Base-by-base conservation (phyloP, 2,113 vertebrate species). In the Calcarius ornatus region DNA sequence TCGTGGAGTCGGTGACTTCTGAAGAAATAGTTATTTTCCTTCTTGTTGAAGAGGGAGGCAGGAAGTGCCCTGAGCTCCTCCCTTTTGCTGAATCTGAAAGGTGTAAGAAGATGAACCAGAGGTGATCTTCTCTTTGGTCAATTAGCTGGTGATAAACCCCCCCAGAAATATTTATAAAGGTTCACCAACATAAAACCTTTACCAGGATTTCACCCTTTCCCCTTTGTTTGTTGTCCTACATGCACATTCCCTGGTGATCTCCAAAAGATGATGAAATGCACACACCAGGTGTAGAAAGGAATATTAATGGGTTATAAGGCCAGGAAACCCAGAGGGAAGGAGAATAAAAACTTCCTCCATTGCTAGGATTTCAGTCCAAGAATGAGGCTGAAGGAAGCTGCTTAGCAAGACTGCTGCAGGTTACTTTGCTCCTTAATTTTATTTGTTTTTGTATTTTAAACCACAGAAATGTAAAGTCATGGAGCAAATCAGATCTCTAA, bases 1-100 rank as follows among this genome's bases (percentile, higher is more conserved):
- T 33, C 0, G 0, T 1, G 6, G 23, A 22, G 31, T 10, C 2
- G 0, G 3, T 43, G 54, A 54, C 50, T 45, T 60, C 13, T 28
- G 42, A 63, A 66, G 14, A 92, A 86, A 57, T 1, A 8, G 23
- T 23, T 33, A 4, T 25, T 92, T 70, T 53, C 21, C 57, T 87
- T 57, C 14, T 51, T 68, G 60, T n/a, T 75, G 23, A 76, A 68
- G 23, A 64, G 13, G 27, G 35, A 81, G 25, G 23, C 20, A 81
- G 42, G 12, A 45, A 37, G 24, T 56, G 15, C 22, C 38, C 27
- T 31, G 40, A 79, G 37, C 23, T 47, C 48, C 61, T 16, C 28
- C 43, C 25, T 63, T 54, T 33, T 8, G 6, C 48, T 87, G 27
- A 54, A 59, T 23, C 31, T 59, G 42, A n/a, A 73, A 35, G 47